Percentiles rank a stretch among this genome's conserved stretches.
phyloP scores from a whole-genome alignment of 2,888 invertebrate species.

The Cabera pusaria region DNA sequence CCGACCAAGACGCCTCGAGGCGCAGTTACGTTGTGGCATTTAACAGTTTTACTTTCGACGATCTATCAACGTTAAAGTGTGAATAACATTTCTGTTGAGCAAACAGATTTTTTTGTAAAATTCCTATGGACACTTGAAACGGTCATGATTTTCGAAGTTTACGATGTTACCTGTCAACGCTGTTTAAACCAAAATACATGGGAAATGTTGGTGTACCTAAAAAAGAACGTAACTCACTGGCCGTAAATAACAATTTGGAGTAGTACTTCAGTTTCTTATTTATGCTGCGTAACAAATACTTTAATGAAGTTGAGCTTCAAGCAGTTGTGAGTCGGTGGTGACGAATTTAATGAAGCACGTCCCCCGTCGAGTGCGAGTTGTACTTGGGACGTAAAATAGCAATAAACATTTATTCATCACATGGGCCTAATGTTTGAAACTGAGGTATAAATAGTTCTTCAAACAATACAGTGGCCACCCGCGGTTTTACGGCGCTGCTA shows the following conservation, averaged over 20 bases:
- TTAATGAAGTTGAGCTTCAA: constrained; percentile 13
- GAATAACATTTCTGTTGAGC: constrained; percentile 17
- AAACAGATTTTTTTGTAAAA: constrained; percentile 9
- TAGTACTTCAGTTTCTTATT: constrained; percentile 17
- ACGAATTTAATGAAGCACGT: constrained; percentile 42
- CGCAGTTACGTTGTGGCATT: constrained; percentile 16
- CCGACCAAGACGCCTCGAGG: constrained; percentile 18
- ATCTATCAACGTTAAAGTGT: constrained; percentile 22
- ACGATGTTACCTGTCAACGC: constrained; percentile 53
- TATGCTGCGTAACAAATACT: constrained; percentile 11
- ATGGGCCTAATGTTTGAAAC: constrained; percentile 36
- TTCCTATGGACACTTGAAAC: constrained; percentile 19
- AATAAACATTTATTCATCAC: constrained; percentile 37
- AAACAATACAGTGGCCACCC: constrained; percentile 28
- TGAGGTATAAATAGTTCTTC: constrained; percentile 30
- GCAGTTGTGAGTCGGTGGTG: constrained; percentile 17
- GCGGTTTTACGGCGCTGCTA: too few relatives aligned
- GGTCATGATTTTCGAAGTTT: constrained; percentile 49
- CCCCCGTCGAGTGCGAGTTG: constrained; percentile 37
- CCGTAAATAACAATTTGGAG: constrained; percentile 55
- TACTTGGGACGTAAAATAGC: constrained; percentile 35
- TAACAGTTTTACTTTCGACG: constrained; percentile 22
- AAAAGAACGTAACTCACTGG: constrained; percentile 50
- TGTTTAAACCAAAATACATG: constrained; percentile 46
- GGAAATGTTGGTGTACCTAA: constrained; percentile 44